A percentile compares a stretch with the other conserved stretches of the same genome.
Evolutionary conservation across 1,140 invertebrate species (phyloP).

Genomic region (Ips nitidus): DNA sequence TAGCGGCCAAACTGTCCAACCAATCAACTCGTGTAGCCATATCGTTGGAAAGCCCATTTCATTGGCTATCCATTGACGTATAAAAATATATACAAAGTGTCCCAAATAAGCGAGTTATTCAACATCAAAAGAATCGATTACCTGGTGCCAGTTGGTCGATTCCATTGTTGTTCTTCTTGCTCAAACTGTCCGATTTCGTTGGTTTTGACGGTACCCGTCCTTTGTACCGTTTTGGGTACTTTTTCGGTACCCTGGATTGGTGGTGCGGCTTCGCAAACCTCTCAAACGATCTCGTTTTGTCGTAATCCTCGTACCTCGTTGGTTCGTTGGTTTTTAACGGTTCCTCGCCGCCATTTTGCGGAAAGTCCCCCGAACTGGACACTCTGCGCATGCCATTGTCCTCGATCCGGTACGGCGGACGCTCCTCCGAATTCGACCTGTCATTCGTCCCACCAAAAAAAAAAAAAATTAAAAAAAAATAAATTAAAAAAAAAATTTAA

Average conservation of each 20-base stretch:
- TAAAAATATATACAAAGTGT: too few species aligned
- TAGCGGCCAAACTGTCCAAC: too few species aligned
- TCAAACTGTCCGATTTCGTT: too few species aligned
- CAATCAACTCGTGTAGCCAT: too few species aligned
- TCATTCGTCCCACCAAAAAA: background rate
- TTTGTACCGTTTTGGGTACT: constrained; percentile 43
- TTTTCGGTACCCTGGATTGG: constrained; percentile 52
- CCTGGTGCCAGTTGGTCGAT: too few species aligned
- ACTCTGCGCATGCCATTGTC: constrained; percentile 61
- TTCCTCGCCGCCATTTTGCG: constrained; percentile 42
- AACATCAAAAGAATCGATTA: too few species aligned
- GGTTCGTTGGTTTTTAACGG: constrained; percentile 42
- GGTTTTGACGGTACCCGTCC: constrained; percentile 41
- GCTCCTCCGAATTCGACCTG: constrained; percentile 69
- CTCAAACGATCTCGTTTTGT: constrained; percentile 56
- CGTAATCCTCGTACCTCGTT: constrained; percentile 40
- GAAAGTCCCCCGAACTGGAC: constrained; percentile 67
- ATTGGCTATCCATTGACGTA: too few species aligned
- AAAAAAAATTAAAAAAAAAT: background rate
- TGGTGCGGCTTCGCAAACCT: constrained; percentile 59
- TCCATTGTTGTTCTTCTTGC: too few species aligned
- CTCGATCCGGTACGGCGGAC: constrained; percentile 50
- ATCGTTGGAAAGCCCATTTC: too few species aligned
- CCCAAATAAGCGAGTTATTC: too few species aligned
- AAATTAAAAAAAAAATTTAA: background rate